These are phyloP conservation scores for Blennius ocellaris DNA, from an alignment of 2,113 vertebrate species.

Conservation along the genomic window DNA sequence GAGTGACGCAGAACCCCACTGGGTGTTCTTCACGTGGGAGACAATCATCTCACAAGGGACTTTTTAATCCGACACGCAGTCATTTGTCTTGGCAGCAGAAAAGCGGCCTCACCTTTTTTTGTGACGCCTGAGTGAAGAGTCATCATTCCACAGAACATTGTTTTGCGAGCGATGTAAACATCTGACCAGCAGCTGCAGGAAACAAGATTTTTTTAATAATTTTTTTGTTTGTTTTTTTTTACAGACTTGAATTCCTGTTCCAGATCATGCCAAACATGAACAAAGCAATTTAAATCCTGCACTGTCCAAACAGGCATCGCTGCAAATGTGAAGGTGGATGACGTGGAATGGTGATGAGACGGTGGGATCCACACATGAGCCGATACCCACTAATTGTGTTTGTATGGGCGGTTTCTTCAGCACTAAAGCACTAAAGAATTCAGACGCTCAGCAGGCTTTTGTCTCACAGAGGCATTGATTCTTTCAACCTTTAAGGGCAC, in stretches of 20 bases:
- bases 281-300: not conserved
- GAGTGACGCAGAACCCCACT: no score
- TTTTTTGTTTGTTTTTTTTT: not conserved
- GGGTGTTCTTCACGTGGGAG: no score
- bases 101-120: not conserved
- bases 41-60: no score
- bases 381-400: not conserved
- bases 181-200: not conserved
- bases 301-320: not conserved
- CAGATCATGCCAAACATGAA: not conserved
- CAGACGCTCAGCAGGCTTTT: not conserved
- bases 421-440: not conserved
- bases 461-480: not conserved
- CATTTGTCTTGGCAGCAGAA: not conserved
- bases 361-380: not conserved
- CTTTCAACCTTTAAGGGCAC: not conserved
- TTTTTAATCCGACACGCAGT: no score
- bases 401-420: no score
- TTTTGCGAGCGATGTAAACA: no score
- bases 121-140: not conserved
- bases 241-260: not conserved
- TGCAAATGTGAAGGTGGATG: slow-evolving; percentile 1
- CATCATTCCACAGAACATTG: not conserved
- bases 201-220: not conserved
- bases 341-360: not conserved